These are phyloP conservation scores for Agonopterix alstromeriana DNA, from an alignment of 2,888 invertebrate species.

Conservation along the genomic window DNA sequence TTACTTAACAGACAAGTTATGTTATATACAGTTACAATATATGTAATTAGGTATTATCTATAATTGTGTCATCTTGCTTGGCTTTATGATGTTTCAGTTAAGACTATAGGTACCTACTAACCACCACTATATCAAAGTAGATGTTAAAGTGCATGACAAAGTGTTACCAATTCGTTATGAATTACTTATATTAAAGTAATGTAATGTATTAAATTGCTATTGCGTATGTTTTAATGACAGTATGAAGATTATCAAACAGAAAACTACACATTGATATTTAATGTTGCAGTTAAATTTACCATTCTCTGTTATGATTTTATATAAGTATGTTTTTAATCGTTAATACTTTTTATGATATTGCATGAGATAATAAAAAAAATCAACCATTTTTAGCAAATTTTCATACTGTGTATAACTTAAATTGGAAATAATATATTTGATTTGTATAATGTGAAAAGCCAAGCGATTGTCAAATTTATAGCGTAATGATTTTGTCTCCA, in stretches of 20 bases:
- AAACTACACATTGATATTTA: not conserved
- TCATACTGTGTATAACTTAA: not conserved
- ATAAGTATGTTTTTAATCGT: no score
- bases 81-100: no score
- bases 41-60: no score
- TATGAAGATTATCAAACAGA: not conserved
- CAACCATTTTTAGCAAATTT: not conserved
- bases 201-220: not conserved
- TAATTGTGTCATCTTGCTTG: no score
- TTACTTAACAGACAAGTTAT: no score
- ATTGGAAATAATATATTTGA: not conserved
- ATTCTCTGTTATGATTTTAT: no score
- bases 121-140: no score
- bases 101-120: no score
- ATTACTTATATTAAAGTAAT: not conserved
- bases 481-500: conserved; percentile 26
- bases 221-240: not conserved
- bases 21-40: no score
- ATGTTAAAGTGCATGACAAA: no score
- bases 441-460: conserved; percentile 7
- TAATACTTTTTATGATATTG: not conserved
- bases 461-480: conserved; percentile 18
- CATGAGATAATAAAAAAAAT: not conserved
- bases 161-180: no score
- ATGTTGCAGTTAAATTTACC: no score